Conservation (phyloP, 2,113 vertebrate genomes). For the Octodon degus region DNA sequence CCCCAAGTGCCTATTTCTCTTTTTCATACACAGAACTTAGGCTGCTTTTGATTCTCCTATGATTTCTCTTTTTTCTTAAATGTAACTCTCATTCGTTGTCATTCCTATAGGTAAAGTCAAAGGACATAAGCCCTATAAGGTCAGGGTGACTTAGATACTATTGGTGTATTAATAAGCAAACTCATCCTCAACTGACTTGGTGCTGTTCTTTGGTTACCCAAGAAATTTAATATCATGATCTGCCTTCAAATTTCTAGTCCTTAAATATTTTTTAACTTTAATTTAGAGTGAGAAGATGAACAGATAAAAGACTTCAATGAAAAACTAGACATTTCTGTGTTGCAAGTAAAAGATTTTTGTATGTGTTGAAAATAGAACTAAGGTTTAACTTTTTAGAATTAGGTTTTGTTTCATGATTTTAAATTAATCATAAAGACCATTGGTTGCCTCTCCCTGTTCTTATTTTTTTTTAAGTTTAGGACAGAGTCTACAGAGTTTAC, state of each 20-base stretch:
- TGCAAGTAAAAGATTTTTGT: slow-evolving; percentile 3
- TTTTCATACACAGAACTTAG: not conserved
- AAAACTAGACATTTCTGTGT: not conserved
- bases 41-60: not conserved
- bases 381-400: not conserved
- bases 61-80: not conserved
- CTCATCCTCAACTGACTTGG: not conserved
- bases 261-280: slow-evolving; percentile 40
- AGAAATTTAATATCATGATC: not conserved
- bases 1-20: not conserved
- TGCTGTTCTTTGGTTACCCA: not conserved
- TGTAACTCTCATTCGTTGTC: slow-evolving; percentile 9
- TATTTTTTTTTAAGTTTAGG: too few species aligned
- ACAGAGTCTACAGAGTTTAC: too few species aligned
- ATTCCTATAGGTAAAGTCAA: not conserved
- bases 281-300: not conserved
- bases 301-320: not conserved
- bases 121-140: not conserved
- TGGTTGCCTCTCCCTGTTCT: not conserved
- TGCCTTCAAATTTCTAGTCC: not conserved
- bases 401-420: slow-evolving; percentile 31
- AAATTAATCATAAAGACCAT: not conserved
- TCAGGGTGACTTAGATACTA: not conserved
- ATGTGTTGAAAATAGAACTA: not conserved
- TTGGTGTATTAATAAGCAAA: not conserved